These are phyloP conservation scores for Octodon degus DNA, from an alignment of 2,113 vertebrate genomes.

Conservation along the genomic window DNA sequence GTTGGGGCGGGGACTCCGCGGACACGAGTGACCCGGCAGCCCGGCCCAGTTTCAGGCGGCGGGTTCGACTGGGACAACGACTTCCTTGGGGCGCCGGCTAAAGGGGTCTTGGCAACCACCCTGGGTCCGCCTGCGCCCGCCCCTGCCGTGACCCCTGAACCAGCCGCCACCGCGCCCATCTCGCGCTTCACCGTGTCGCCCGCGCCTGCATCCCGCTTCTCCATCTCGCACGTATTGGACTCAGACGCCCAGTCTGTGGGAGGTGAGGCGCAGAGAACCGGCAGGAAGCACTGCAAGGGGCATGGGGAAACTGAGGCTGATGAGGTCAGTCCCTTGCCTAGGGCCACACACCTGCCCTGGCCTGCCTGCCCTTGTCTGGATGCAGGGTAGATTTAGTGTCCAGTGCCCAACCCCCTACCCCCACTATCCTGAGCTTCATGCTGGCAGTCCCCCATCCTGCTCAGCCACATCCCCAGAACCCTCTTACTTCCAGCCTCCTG, in stretches of 20 bases:
- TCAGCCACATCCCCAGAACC: not conserved
- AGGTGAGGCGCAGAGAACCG: slow-evolving; percentile 86
- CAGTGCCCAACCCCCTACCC: accelerated
- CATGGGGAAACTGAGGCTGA: not conserved
- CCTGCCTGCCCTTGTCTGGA: not conserved
- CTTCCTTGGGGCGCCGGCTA: slow-evolving; percentile 85
- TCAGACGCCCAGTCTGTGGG: slow-evolving; percentile 89
- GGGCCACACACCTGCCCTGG: not conserved
- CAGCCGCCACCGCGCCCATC: slow-evolving; percentile 83
- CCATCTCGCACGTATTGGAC: slow-evolving; percentile 97
- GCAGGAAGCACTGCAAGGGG: accelerated
- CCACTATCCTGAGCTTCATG: not conserved
- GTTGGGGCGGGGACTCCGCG: too few relatives aligned
- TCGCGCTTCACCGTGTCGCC: slow-evolving; percentile 96
- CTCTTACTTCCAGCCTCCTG: too few relatives aligned
- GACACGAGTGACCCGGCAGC: accelerated
- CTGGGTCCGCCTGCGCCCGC: slow-evolving; percentile 60
- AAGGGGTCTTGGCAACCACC: slow-evolving; percentile 83
- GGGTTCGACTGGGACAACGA: slow-evolving; percentile 87
- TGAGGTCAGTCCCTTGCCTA: not conserved
- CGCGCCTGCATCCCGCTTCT: slow-evolving; percentile 92
- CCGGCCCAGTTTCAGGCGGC: slow-evolving; percentile 78
- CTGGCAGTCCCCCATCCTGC: not conserved
- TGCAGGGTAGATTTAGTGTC: not conserved
- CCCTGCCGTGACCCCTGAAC: slow-evolving; percentile 80